phyloP scores from a whole-genome alignment of 1,140 invertebrate species.

The Psix sp. region DNA sequence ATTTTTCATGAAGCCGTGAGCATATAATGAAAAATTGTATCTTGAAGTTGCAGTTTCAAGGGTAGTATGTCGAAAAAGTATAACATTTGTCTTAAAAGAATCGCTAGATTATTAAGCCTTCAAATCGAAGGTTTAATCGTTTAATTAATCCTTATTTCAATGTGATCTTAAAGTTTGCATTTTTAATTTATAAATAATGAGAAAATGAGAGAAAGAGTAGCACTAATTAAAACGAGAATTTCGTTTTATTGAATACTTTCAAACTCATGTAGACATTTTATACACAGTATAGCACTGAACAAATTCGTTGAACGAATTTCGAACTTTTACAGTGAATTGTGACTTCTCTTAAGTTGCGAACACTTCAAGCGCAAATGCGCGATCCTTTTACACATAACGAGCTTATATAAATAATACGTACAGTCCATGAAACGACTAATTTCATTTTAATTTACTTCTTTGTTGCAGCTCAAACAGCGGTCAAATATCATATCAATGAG shows the following conservation, averaged over 20 bases:
- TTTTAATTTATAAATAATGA: background rate
- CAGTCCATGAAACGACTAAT: constrained; percentile 24
- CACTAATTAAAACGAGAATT: constrained; percentile 55
- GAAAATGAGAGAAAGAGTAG: background rate
- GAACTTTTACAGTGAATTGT: constrained; percentile 44
- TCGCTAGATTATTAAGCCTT: too few species aligned
- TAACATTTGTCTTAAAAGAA: too few species aligned
- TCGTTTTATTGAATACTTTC: constrained; percentile 51
- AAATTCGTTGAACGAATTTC: constrained; percentile 39
- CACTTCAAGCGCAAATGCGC: constrained; percentile 36
- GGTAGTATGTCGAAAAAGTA: too few species aligned
- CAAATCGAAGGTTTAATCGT: too few species aligned
- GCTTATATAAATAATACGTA: constrained; percentile 43
- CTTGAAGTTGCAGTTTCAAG: too few species aligned
- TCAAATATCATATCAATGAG: constrained; percentile 17
- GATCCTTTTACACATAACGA: constrained; percentile 43
- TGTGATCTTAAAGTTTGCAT: background rate
- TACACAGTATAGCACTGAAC: constrained; percentile 40
- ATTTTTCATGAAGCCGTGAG: too few species aligned
- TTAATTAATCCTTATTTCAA: background rate
- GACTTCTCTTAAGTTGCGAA: constrained; percentile 39
- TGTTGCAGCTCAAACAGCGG: constrained; percentile 27
- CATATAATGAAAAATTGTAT: too few species aligned
- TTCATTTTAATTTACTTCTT: constrained; percentile 22
- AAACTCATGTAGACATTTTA: constrained; percentile 47